Evolutionary conservation across 2,797 vertebrate species (phyloP), one percentile per base, ranked within the genome.

Genomic region (Ceyx erithaca): DNA sequence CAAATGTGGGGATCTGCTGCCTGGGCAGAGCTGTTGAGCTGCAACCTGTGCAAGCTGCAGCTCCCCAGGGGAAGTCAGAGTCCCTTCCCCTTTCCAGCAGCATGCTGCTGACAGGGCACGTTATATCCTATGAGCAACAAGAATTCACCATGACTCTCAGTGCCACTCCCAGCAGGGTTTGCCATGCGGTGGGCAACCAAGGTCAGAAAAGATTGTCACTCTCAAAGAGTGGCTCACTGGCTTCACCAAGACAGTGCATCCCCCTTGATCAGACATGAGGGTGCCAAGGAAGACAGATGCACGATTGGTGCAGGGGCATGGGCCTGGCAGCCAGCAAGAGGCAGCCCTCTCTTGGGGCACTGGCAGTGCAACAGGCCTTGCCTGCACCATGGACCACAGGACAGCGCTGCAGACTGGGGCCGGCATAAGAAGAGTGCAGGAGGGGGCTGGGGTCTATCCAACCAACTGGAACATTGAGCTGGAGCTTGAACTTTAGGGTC

Each of bases 51-150:
- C 8, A 0, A 2, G 17, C 55, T 9, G 13, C 58, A 64, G 61
- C 66, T 88, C 73, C 33, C 0, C 5, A 3, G 72, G 31, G 86
- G 86, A 94, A 88, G 83, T 19, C 1, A 1, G 1, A 68, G 88
- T 86, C 62, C 75, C 91, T 94, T 94, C 82, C 89, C 78, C 70
- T 89, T 95, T 75, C 67, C 61, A 9, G 23, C n/a, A 9, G 37
- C 21, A 55, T 1, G 6, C n/a, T 43, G 14, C 67, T 72, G 90
- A 58, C 19, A 1, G 62, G 30, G 41, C 80, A 62, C 18, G 0
- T 64, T 26, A 71, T 1, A 0, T 64, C 88, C 62, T 13, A 23
- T 0, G 0, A 31, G n/a, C 25, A 25, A 9, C 0, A 0, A 16
- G 2, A 49, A 23, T 63, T 26, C 11, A 1, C 5, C 0, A 25